Conservation (phyloP, 2,797 vertebrate genomes). For the Notamacropus eugenii region DNA sequence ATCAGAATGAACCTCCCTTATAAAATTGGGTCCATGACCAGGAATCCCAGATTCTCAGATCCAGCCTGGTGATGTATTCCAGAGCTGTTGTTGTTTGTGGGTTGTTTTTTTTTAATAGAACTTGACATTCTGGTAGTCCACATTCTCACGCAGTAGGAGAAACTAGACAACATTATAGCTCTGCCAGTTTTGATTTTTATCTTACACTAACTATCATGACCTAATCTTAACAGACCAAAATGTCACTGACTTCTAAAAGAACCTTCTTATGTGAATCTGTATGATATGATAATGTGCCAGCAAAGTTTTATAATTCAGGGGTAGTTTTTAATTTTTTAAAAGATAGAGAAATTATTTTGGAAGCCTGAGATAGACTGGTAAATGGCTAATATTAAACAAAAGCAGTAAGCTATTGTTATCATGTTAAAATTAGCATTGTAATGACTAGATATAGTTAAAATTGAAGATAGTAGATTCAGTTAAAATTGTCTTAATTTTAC, state of each 20-base stretch:
- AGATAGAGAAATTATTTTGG: neutral
- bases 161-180: neutral
- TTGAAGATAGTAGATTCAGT: neutral
- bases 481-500: neutral
- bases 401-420: neutral
- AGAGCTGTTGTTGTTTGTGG: no score
- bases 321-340: neutral
- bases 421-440: neutral
- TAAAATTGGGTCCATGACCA: no score
- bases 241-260: neutral
- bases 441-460: neutral
- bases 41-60: no score
- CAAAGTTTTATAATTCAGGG: neutral
- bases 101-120: neutral
- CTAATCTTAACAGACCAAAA: neutral
- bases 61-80: no score
- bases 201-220: neutral
- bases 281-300: neutral
- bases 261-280: neutral
- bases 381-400: neutral
- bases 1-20: no score
- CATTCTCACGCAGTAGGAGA: neutral
- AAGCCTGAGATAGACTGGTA: neutral
- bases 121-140: neutral
- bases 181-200: neutral